phyloP scores from a whole-genome alignment of 1,140 invertebrate genomes.

The Trichoplusia ni region DNA sequence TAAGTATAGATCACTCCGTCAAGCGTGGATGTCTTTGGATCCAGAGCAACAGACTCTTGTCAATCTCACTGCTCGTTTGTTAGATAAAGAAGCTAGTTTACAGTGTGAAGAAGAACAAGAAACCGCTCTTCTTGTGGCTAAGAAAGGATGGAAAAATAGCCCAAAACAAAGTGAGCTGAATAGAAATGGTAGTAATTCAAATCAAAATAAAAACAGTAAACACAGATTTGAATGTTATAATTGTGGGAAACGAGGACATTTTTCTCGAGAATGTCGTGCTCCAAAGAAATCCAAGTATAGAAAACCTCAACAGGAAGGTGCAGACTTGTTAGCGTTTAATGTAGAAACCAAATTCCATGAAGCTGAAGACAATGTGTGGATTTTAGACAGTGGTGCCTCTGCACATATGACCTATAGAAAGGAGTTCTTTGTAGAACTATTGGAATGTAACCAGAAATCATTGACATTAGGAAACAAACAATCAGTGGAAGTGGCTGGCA shows the following conservation, averaged over 20 bases:
- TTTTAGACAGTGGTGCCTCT: constrained; percentile 58
- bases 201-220: constrained; percentile 23
- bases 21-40: constrained; percentile 66
- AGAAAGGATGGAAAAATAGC: constrained; percentile 30
- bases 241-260: constrained; percentile 41
- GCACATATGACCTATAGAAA: constrained; percentile 51
- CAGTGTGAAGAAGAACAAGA: constrained; percentile 1
- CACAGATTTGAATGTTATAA: constrained; percentile 43
- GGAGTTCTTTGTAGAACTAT: constrained; percentile 40
- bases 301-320: constrained; percentile 33
- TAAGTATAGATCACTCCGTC: constrained; percentile 57
- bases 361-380: constrained; percentile 44
- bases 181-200: constrained; percentile 3
- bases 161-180: constrained; percentile 10
- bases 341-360: constrained; percentile 35
- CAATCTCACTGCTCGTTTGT: constrained; percentile 58
- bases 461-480: constrained; percentile 46
- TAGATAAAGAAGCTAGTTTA: constrained; percentile 63
- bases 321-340: constrained; percentile 42
- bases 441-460: constrained; percentile 34
- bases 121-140: neutral
- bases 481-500: constrained; percentile 27
- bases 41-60: constrained; percentile 55
- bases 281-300: constrained; percentile 1
- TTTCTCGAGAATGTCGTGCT: constrained; percentile 37